A percentile compares a stretch with the other conserved stretches of the same genome.
Evolutionary conservation across 2,888 invertebrate species (phyloP).

Genomic region (Drosophila anomelani): DNA sequence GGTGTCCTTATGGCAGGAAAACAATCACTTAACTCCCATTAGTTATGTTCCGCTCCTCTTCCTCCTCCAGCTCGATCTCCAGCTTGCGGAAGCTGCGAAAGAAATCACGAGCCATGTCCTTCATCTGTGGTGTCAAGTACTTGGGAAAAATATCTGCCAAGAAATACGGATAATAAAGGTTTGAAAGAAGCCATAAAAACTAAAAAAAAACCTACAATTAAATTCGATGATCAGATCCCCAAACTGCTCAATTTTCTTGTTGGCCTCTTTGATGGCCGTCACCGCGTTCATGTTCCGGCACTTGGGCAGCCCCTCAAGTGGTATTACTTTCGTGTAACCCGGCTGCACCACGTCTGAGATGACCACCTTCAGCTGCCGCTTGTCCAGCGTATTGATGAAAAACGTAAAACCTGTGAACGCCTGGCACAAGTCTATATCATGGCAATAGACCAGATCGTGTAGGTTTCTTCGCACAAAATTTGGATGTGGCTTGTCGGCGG

Average conservation of each 20-base stretch:
- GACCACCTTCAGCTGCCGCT: conserved; percentile 88
- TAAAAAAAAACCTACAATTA: conserved; percentile 80
- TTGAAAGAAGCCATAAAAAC: neutral
- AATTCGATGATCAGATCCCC: conserved; percentile 91
- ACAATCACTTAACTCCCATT: neutral
- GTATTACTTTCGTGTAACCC: conserved; percentile 88
- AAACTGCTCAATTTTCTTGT: conserved; percentile 82
- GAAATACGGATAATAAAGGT: conserved; percentile 51
- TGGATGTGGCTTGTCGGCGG: conserved; percentile 89
- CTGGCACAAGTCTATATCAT: conserved; percentile 88
- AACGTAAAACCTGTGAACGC: conserved; percentile 90
- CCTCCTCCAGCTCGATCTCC: conserved; percentile 54
- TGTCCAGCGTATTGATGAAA: conserved; percentile 89
- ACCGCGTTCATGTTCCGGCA: conserved; percentile 85
- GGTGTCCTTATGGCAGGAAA: neutral
- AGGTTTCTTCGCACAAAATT: conserved; percentile 87
- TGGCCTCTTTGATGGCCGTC: conserved; percentile 85
- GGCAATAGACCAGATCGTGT: conserved; percentile 88
- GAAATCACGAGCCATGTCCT: conserved; percentile 78
- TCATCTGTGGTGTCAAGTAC: conserved; percentile 85
- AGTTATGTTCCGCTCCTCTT: conserved; percentile 36
- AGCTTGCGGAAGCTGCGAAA: conserved; percentile 56
- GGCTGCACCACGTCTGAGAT: conserved; percentile 90
- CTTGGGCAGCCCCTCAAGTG: conserved; percentile 90
- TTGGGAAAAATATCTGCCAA: conserved; percentile 85